Conservation (phyloP, 2,113 vertebrate genomes). For the Coptodon bakossiorum region DNA sequence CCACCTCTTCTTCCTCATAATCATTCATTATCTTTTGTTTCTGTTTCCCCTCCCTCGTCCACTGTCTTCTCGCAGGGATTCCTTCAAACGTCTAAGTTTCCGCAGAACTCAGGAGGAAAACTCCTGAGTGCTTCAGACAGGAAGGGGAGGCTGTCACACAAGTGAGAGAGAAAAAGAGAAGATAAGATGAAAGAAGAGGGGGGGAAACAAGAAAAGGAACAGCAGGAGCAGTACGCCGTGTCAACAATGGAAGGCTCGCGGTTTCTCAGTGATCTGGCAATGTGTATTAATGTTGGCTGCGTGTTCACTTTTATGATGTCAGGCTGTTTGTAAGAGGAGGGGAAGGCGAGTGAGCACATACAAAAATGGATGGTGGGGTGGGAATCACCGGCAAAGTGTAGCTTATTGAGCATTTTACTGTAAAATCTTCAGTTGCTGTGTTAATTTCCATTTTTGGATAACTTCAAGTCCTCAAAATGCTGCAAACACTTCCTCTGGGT, state of each 20-base stretch:
- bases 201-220: not conserved
- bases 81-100: constrained; percentile 75
- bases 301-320: not conserved
- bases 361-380: not conserved
- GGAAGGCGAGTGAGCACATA: not conserved
- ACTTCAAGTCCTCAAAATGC: constrained; percentile 47
- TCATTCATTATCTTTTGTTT: not conserved
- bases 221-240: not conserved
- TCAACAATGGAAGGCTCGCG: not conserved
- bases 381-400: constrained; percentile 2
- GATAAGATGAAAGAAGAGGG: constrained; percentile 11
- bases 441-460: not conserved
- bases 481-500: constrained; percentile 42
- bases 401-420: constrained; percentile 34
- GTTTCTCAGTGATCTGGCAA: constrained; percentile 4
- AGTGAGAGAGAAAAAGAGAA: not conserved
- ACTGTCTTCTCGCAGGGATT: constrained; percentile 61
- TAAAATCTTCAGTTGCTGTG: constrained; percentile 24
- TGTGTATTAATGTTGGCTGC: not conserved
- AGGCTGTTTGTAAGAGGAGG: not conserved
- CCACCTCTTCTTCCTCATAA: not conserved
- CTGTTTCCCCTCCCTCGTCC: not conserved
- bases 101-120: constrained; percentile 71
- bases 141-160: constrained; percentile 5
- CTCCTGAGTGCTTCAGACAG: constrained; percentile 45